Percentiles rank a stretch among this genome's conserved stretches.
phyloP scores from a whole-genome alignment of 2,888 invertebrate species.

The Oligia fasciuncula region DNA sequence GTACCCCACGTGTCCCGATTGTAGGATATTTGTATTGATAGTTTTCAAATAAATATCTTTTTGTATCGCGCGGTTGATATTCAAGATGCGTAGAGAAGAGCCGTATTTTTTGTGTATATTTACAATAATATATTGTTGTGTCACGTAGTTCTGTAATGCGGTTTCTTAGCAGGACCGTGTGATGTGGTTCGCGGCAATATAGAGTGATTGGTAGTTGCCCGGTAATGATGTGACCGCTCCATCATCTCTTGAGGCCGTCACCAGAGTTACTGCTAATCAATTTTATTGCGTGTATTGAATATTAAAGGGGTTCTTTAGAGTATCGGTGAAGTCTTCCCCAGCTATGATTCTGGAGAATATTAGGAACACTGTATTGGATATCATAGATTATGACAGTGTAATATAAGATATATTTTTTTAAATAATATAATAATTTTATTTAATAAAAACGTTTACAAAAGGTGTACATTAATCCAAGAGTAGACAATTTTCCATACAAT shows the following conservation, averaged over 20 bases:
- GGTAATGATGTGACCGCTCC: slow-evolving; percentile 20
- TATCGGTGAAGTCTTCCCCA: background rate
- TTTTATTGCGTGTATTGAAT: slow-evolving; percentile 30
- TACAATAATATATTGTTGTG: slow-evolving; percentile 50
- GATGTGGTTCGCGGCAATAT: slow-evolving; percentile 19
- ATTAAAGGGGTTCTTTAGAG: background rate
- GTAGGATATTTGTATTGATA: slow-evolving; percentile 67
- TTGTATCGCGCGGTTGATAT: slow-evolving; percentile 63
- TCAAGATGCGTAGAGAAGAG: slow-evolving; percentile 62
- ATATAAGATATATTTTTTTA: no score
- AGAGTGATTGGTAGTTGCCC: slow-evolving; percentile 17
- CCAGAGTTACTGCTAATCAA: background rate
- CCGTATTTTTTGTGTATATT: slow-evolving; percentile 47
- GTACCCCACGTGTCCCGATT: slow-evolving; percentile 58
- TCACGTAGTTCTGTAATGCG: slow-evolving; percentile 51
- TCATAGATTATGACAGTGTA: no score
- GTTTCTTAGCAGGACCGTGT: slow-evolving; percentile 17
- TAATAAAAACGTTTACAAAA: no score
- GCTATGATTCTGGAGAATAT: no score
- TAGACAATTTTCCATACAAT: no score
- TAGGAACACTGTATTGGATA: no score
- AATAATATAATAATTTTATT: no score
- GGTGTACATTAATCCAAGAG: no score
- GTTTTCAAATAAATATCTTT: slow-evolving; percentile 67
- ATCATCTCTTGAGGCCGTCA: slow-evolving; percentile 12